Percentiles rank a stretch among this genome's conserved stretches.
These are phyloP conservation scores for Enteromius viviparus DNA, from an alignment of 2,797 vertebrate genomes.

Conservation along the genomic window DNA sequence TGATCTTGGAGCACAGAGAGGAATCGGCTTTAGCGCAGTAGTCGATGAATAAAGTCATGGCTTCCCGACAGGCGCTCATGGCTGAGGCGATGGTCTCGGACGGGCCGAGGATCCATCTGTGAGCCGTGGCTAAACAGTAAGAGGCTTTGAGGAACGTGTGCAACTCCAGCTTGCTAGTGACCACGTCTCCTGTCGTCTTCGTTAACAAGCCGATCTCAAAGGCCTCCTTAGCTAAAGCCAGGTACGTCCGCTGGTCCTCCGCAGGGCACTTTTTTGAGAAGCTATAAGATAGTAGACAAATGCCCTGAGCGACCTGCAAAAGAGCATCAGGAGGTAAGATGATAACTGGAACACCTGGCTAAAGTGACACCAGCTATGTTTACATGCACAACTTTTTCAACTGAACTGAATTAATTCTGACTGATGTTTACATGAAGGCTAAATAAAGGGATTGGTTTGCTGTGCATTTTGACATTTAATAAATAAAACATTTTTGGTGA, in stretches of 20 bases:
- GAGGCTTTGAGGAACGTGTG: conserved; percentile 89
- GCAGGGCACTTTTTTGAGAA: conserved; percentile 81
- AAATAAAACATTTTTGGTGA: not conserved
- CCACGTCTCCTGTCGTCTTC: conserved; percentile 69
- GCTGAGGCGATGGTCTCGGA: conserved; percentile 54
- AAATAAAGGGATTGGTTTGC: not conserved
- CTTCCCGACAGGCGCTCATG: conserved; percentile 74
- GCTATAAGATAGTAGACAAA: conserved; percentile 87
- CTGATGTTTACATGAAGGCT: not conserved
- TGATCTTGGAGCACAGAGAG: conserved; percentile 77
- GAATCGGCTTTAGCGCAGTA: conserved; percentile 71
- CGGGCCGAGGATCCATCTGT: conserved; percentile 77
- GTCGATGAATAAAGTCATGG: conserved; percentile 76
- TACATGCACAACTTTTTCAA: not conserved
- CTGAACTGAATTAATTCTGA: not conserved
- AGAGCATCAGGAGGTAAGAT: conserved; percentile 12
- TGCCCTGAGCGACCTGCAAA: conserved; percentile 84
- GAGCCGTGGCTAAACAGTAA: conserved; percentile 81
- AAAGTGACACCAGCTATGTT: not conserved
- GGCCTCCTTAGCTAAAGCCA: conserved; percentile 81
- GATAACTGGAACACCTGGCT: no score
- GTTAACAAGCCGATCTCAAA: conserved; percentile 89
- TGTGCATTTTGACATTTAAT: not conserved
- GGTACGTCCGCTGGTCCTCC: conserved; percentile 56
- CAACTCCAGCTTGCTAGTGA: conserved; percentile 90